A percentile compares a stretch with the other conserved stretches of the same genome.
Evolutionary conservation across 2,888 invertebrate species (phyloP).

Genomic region (Cheiracanthium punctorium): DNA sequence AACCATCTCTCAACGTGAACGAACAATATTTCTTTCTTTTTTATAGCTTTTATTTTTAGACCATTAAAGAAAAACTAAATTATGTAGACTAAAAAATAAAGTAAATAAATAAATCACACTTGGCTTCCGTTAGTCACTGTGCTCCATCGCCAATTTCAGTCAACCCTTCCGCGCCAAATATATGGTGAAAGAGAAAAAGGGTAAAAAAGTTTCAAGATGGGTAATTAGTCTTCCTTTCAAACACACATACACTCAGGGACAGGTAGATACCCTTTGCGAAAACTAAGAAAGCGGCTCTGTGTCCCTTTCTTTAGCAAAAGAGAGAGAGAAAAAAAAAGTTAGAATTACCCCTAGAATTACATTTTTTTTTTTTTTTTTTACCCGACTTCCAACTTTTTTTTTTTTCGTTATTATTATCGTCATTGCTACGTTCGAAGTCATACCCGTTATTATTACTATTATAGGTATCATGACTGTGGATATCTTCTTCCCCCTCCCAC

Average conservation of each 20-base stretch:
- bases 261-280: conserved; percentile 8
- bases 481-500: background rate
- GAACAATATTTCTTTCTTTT: no score
- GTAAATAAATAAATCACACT: background rate
- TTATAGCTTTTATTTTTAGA: no score
- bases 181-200: background rate
- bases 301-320: background rate
- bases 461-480: background rate
- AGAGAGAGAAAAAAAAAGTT: background rate
- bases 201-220: conserved; percentile 1
- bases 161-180: background rate
- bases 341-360: background rate
- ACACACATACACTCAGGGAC: background rate
- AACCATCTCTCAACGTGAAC: no score
- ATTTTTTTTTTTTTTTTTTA: background rate
- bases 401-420: no score
- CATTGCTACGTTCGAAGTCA: conserved; percentile 16
- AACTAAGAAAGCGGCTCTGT: background rate
- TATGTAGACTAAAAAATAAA: no score
- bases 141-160: background rate
- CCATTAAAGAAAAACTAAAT: no score
- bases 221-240: conserved; percentile 20
- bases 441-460: conserved; percentile 25
- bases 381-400: background rate
- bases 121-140: background rate